Percentiles rank a stretch among this genome's conserved stretches.
Conservation (phyloP, 2,797 vertebrate genomes). For the Cottoperca gobio region DNA sequence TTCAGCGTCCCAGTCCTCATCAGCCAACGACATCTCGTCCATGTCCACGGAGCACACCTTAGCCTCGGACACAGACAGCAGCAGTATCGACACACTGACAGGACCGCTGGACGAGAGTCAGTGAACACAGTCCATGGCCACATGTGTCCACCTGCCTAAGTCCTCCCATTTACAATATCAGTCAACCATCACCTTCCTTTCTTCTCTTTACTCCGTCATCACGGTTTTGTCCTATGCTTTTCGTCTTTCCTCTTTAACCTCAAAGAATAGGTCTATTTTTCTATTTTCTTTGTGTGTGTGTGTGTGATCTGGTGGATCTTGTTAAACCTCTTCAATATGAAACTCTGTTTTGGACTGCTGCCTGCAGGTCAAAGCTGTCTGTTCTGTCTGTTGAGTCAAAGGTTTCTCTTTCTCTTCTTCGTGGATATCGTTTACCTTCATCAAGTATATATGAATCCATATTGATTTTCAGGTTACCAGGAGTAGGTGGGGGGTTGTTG, state of each 20-base stretch:
- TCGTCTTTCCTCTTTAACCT: constrained; percentile 38
- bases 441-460: constrained; percentile 53
- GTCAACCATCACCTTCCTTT: constrained; percentile 34
- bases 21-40: constrained; percentile 98
- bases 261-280: constrained; percentile 66
- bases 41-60: constrained; percentile 99
- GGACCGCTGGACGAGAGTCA: constrained; percentile 94
- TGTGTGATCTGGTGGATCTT: constrained; percentile 32
- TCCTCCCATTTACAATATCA: constrained; percentile 36
- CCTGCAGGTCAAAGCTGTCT: constrained; percentile 45
- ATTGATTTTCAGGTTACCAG: constrained; percentile 55
- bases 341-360: constrained; percentile 41
- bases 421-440: constrained; percentile 52
- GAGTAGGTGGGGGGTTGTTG: constrained; percentile 25
- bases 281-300: constrained; percentile 56
- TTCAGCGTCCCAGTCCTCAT: constrained; percentile 95
- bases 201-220: constrained; percentile 25
- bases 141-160: constrained; percentile 26
- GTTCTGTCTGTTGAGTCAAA: constrained; percentile 32
- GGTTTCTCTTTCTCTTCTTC: constrained; percentile 32
- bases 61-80: constrained; percentile 98
- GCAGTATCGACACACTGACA: constrained; percentile 95
- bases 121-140: constrained; percentile 77
- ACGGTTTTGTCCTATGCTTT: not conserved
- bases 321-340: constrained; percentile 22